Conservation (phyloP, 2,888 invertebrate genomes). For the Agriopis aurantiaria region DNA sequence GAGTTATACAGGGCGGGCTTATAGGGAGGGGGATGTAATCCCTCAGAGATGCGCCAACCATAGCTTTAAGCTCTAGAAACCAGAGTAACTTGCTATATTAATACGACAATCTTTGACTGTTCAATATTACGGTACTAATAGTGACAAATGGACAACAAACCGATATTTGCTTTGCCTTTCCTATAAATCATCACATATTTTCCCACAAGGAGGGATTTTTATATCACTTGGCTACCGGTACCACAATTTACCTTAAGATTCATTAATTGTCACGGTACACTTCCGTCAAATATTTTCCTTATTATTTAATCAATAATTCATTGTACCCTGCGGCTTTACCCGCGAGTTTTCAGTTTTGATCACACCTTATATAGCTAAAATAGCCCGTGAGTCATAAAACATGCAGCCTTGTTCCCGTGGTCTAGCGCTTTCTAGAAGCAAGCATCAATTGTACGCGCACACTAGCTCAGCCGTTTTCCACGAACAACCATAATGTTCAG, state of each 20-base stretch:
- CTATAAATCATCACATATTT: constrained; percentile 3
- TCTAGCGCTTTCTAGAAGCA: constrained; percentile 5
- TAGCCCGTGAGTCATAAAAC: neutral
- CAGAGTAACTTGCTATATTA: neutral
- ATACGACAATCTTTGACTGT: neutral
- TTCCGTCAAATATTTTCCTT: neutral
- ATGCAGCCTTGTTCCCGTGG: neutral
- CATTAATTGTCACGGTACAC: neutral
- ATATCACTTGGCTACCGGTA: neutral
- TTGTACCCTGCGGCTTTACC: too few relatives aligned
- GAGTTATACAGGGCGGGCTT: too few relatives aligned
- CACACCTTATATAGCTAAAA: too few relatives aligned
- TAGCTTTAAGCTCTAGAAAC: neutral
- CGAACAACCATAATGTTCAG: constrained; percentile 62
- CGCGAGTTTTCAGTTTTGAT: too few relatives aligned
- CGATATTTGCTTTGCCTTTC: neutral
- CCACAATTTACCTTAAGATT: constrained; percentile 1
- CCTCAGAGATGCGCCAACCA: neutral
- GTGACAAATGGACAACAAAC: neutral
- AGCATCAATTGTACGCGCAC: constrained; percentile 29
- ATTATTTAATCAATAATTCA: neutral
- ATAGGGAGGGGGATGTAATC: neutral
- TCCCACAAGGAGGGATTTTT: neutral
- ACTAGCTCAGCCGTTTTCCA: constrained; percentile 52
- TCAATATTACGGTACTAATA: neutral